Base-by-base conservation (phyloP, 2,888 invertebrate species). In the Anthophora plumipes region DNA sequence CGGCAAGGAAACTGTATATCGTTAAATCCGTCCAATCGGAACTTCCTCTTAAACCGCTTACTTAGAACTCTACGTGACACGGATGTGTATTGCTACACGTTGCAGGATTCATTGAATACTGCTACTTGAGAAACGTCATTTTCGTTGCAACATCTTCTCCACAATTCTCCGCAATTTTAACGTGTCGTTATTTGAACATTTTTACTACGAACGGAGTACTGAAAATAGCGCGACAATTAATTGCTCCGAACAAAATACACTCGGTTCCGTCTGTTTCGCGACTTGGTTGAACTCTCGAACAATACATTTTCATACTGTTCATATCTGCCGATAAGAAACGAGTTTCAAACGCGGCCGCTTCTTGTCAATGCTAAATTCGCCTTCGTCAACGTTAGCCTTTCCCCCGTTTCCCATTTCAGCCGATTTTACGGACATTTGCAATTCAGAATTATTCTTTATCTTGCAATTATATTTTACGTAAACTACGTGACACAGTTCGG, bases 1-100 rank as follows among this genome's bases (percentile, higher is more conserved):
- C 48, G 20, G 48, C 20, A 11, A 80, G 71, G 68, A 61, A 84
- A 80, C 74, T 61, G 80, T 68, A 59, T 75, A 59, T 75, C 81
- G 57, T 77, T 77, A 69, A 69, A 41, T 48, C 50, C 57, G 25
- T 64, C 41, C 48, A 20, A 31, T 48, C 55, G 55, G 20, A 12
- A 60, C 31, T 22, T 61, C 22, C 17, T 41, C 20, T 12, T 22
- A 25, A 5, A 3, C 0, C 22, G 20, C 2, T 31, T 31, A 4
- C 31, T 8, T 7, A 8, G 43, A 22, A 17, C 55, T 43, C 25
- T 14, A 25, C 17, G 43, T 22, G 43, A 46, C 60, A 43, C n/a
- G 43, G 17, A 31, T 31, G 31, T n/a, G n/a, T n/a, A n/a, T n/a
- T n/a, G n/a, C n/a, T n/a, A n/a, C n/a, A n/a, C n/a, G n/a, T n/a